These are phyloP conservation scores for Poeciliopsis gracilis DNA, from an alignment of 2,797 vertebrate genomes.

Conservation along the genomic window DNA sequence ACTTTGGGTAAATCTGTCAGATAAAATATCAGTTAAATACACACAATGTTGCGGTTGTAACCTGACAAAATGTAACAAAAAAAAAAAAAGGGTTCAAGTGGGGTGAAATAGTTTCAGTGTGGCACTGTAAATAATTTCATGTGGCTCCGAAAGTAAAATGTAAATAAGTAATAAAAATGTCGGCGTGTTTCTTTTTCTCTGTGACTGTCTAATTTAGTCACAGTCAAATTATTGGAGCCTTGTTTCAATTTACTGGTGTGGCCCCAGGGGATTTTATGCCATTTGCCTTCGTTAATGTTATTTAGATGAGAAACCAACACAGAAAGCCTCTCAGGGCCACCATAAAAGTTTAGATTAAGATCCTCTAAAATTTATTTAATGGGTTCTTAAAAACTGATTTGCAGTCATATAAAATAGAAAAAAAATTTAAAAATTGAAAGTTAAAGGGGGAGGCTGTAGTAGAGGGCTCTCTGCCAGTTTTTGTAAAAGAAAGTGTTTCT, in stretches of 20 bases:
- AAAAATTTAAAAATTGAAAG: too few species aligned
- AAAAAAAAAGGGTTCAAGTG: neutral
- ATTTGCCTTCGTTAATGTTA: slow-evolving; percentile 47
- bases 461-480: neutral
- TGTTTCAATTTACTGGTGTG: slow-evolving; percentile 53
- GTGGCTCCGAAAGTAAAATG: slow-evolving; percentile 23
- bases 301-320: slow-evolving; percentile 46
- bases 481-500: neutral
- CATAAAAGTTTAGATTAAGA: slow-evolving; percentile 40
- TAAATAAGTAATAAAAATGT: slow-evolving; percentile 34
- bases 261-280: slow-evolving; percentile 42
- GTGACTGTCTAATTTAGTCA: slow-evolving; percentile 45
- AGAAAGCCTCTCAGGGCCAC: slow-evolving; percentile 24
- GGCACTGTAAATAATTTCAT: neutral
- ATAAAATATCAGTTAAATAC: neutral
- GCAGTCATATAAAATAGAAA: neutral
- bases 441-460: neutral
- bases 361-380: slow-evolving; percentile 32
- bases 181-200: slow-evolving; percentile 35
- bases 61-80: neutral
- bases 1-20: neutral
- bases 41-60: neutral
- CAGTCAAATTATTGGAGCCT: slow-evolving; percentile 47
- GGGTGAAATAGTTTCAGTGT: neutral
- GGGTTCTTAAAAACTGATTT: slow-evolving; percentile 21